Evolutionary conservation across 1,140 invertebrate species (phyloP), one percentile per base, ranked within the genome.

Genomic region (Euura saliciscinereae): DNA sequence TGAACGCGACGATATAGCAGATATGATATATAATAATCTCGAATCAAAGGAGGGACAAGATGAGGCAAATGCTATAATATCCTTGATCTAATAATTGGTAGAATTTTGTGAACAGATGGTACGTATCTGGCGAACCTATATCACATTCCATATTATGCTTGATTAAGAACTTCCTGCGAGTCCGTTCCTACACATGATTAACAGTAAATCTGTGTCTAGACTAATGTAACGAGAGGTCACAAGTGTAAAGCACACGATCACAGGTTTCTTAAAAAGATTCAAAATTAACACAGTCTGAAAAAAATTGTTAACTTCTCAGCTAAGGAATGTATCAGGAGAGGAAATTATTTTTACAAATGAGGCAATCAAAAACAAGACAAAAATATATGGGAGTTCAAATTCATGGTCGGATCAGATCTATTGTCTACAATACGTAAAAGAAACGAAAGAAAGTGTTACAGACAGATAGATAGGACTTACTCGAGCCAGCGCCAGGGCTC

Each of bases 401-500:
- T 3, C 3, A 59, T 59, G 6, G 8, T 8, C 6, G 13, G 5
- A 43, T 67, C 42, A 3, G 42, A 43, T 67, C 28, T 67, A 3
- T 6, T 67, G 28, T 5, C 44, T 67, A 59, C 51, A 59, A 59
- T 43, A 44, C 8, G 43, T 11, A 69, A 7, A 69, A 46, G 77
- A 85, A 70, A 77, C 74, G 76, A 69, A 74, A 77, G 69, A 76
- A 79, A 79, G 78, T 75, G 79, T 43, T 44, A 45, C 68, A 45
- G 68, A 45, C 3, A 69, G 43, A 46, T 69, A 69, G 45, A 46
- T 45, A 46, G 43, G 68, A 94, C 92, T 93, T 94, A 93, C 91
- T 92, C 91, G 90, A 93, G 90, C 94, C 94, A 95, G 88, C 93
- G 94, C 93, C 93, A 94, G 86, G 94, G 92, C 90, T 95, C 93